A percentile compares a stretch with the other conserved stretches of the same genome.
phyloP scores from a whole-genome alignment of 2,113 vertebrate species.

The Paracanthobrama guichenoti region DNA sequence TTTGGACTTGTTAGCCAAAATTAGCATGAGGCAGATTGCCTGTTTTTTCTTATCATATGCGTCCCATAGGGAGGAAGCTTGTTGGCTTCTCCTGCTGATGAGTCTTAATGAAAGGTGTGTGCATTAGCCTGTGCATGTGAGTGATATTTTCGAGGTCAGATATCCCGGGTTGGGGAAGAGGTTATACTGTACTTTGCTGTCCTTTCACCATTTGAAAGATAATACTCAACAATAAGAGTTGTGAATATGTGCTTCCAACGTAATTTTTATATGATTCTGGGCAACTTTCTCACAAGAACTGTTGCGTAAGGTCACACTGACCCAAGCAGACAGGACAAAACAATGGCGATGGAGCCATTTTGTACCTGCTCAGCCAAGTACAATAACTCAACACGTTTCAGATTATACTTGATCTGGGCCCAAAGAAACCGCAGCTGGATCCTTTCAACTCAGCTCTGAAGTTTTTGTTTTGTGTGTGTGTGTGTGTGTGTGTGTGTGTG shows the following conservation, averaged over 20 bases:
- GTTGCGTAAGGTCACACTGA: not conserved
- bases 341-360: constrained; percentile 8
- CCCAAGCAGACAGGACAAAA: constrained; percentile 1
- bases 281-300: not conserved
- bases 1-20: constrained; percentile 38
- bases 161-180: not conserved
- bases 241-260: not conserved
- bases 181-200: not conserved
- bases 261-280: not conserved
- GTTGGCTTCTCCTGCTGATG: not conserved
- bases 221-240: not conserved
- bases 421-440: not conserved
- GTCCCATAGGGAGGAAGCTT: not conserved
- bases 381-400: constrained; percentile 34
- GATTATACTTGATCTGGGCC: constrained; percentile 13
- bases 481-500: too few species aligned
- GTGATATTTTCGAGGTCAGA: not conserved
- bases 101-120: not conserved
- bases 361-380: constrained; percentile 22
- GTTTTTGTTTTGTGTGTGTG: not conserved
- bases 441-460: not conserved
- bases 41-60: not conserved
- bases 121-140: not conserved
- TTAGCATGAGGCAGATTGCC: not conserved
- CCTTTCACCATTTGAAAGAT: not conserved